Evolutionary conservation across 2,113 vertebrate species (phyloP).

Genomic region (Pampusana beccarii): DNA sequence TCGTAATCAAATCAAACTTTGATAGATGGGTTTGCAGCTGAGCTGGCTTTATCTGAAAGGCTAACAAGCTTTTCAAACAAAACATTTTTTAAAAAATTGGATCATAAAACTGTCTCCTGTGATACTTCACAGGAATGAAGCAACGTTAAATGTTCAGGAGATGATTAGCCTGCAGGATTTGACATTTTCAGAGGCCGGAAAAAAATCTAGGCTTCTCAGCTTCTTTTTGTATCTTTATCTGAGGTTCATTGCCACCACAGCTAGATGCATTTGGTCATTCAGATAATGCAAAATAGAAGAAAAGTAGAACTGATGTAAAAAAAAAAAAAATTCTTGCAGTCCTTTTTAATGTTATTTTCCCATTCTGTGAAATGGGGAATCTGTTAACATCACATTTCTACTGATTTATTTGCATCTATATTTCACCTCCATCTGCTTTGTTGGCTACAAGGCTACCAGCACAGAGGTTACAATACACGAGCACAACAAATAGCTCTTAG

Average conservation of each 20-base stretch:
- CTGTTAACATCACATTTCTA: background rate
- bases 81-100: background rate
- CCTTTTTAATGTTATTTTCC: background rate
- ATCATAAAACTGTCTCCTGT: background rate
- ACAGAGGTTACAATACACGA: background rate
- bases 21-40: background rate
- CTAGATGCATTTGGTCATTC: background rate
- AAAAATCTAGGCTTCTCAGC: background rate
- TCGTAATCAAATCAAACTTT: background rate
- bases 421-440: background rate
- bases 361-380: background rate
- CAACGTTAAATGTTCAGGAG: background rate
- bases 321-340: background rate
- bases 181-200: background rate
- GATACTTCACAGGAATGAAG: background rate
- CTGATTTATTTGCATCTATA: background rate
- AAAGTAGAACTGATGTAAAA: background rate
- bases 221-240: background rate
- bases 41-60: background rate
- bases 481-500: background rate
- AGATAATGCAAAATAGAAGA: background rate
- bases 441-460: background rate
- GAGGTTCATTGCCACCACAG: background rate
- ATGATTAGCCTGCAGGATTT: background rate
- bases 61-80: conserved; percentile 13